Percentiles rank a stretch among this genome's conserved stretches.
Evolutionary conservation across 2,888 invertebrate genomes (phyloP).

Genomic region (Cephonodes hylas): DNA sequence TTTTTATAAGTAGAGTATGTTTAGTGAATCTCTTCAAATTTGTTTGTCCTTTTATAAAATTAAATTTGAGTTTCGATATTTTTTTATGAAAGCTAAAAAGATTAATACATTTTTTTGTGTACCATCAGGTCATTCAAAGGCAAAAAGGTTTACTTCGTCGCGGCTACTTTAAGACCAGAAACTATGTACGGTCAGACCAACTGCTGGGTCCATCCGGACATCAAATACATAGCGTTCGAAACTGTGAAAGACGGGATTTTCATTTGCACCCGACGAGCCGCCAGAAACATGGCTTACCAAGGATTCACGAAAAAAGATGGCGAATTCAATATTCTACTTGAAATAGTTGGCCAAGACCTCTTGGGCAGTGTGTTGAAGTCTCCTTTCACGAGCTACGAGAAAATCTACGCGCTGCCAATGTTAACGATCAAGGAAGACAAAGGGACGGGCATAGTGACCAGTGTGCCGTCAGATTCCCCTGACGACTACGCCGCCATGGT

Average conservation of each 20-base stretch:
- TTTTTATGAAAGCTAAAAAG: no score
- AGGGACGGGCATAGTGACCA: conserved; percentile 98
- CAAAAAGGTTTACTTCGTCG: conserved; percentile 90
- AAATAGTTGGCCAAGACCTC: conserved; percentile 87
- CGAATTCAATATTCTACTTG: conserved; percentile 84
- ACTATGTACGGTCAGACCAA: conserved; percentile 99
- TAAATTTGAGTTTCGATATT: no score
- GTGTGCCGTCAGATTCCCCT: conserved; percentile 99
- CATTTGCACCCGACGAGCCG: conserved; percentile 93
- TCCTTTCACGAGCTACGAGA: conserved; percentile 90
- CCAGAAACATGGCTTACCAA: conserved; percentile 97
- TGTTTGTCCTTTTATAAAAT: no score
- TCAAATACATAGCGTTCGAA: conserved; percentile 94
- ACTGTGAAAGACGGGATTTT: conserved; percentile 88
- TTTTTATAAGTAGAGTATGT: no score
- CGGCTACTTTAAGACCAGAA: conserved; percentile 98
- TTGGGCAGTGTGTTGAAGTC: conserved; percentile 92
- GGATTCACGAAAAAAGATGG: conserved; percentile 92
- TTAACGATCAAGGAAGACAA: conserved; percentile 98
- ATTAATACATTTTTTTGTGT: conserved; percentile 28
- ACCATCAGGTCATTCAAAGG: conserved; percentile 75
- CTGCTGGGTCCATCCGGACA: conserved; percentile 98
- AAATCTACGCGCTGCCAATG: conserved; percentile 98
- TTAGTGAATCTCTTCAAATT: no score
- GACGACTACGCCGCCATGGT: conserved; percentile 98